These are phyloP conservation scores for Gymnocypris eckloni DNA, from an alignment of 2,797 vertebrate genomes.

Conservation along the genomic window DNA sequence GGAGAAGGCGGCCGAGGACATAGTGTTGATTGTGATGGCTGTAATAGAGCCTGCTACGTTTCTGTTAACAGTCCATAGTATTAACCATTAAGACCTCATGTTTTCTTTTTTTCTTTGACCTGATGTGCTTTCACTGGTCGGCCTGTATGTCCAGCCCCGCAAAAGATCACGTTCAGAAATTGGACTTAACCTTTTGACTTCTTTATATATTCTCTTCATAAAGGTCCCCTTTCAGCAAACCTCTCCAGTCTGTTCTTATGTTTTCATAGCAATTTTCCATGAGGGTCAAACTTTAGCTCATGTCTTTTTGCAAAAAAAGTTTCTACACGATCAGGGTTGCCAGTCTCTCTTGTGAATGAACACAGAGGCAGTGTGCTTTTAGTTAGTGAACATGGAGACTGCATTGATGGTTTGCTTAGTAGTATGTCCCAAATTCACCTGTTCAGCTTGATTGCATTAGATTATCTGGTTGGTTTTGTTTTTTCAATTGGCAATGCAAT, in stretches of 20 bases:
- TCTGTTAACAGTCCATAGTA: conserved; percentile 10
- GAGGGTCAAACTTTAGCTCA: conserved; percentile 18
- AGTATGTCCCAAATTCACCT: not conserved
- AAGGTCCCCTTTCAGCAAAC: conserved; percentile 37
- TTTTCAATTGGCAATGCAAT: not conserved
- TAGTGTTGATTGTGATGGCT: conserved; percentile 26
- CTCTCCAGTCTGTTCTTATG: conserved; percentile 38
- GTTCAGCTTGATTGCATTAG: not conserved
- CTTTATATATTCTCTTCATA: conserved; percentile 31
- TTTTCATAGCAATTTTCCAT: conserved; percentile 53
- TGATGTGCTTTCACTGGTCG: not conserved
- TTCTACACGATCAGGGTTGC: not conserved
- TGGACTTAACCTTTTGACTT: conserved; percentile 48
- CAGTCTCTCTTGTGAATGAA: not conserved
- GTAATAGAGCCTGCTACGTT: not conserved
- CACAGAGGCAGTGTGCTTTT: conserved; percentile 4
- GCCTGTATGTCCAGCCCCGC: not conserved
- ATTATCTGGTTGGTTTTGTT: not conserved
- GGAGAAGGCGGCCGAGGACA: not conserved
- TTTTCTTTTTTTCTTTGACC: conserved; percentile 23
- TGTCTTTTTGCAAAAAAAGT: conserved; percentile 2
- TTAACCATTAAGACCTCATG: not conserved
- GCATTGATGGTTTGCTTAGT: not conserved
- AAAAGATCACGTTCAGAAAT: conserved; percentile 35
- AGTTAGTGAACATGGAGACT: not conserved